Conservation (phyloP, 2,888 invertebrate genomes). For the Phasia obesa region DNA sequence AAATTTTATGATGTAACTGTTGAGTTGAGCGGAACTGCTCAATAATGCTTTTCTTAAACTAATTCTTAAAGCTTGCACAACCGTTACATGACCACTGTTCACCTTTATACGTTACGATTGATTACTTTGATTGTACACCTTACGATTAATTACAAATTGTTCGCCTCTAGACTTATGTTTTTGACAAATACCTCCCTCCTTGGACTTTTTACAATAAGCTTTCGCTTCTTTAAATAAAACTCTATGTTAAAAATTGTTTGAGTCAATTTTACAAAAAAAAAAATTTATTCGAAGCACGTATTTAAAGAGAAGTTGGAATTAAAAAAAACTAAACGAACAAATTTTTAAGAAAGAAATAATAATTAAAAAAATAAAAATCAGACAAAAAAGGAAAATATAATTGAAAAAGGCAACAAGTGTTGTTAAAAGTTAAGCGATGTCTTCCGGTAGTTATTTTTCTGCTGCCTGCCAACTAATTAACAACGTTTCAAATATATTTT, state of each 20-base stretch:
- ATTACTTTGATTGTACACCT: too few species aligned
- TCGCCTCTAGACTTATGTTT: background rate
- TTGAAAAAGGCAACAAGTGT: constrained; percentile 65
- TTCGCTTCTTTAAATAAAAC: background rate
- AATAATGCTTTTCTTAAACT: too few species aligned
- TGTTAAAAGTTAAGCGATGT: constrained; percentile 34
- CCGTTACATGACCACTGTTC: too few species aligned
- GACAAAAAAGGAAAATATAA: constrained; percentile 44
- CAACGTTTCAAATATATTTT: constrained; percentile 5
- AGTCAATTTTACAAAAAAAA: background rate
- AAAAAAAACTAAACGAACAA: constrained; percentile 12
- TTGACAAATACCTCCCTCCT: background rate
- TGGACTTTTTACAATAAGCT: background rate
- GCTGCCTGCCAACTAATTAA: constrained; percentile 46
- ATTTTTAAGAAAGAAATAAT: constrained; percentile 19
- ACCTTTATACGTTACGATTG: too few species aligned
- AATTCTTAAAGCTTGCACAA: too few species aligned
- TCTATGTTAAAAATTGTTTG: background rate
- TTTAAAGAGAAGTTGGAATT: constrained; percentile 57
- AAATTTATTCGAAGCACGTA: constrained; percentile 62
- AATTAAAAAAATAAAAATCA: constrained; percentile 1
- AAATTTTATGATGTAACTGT: too few species aligned
- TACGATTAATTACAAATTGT: too few species aligned
- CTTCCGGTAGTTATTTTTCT: constrained; percentile 63
- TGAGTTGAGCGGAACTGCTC: too few species aligned